phyloP scores from a whole-genome alignment of 1,140 invertebrate species.

The Drosophila erecta region DNA sequence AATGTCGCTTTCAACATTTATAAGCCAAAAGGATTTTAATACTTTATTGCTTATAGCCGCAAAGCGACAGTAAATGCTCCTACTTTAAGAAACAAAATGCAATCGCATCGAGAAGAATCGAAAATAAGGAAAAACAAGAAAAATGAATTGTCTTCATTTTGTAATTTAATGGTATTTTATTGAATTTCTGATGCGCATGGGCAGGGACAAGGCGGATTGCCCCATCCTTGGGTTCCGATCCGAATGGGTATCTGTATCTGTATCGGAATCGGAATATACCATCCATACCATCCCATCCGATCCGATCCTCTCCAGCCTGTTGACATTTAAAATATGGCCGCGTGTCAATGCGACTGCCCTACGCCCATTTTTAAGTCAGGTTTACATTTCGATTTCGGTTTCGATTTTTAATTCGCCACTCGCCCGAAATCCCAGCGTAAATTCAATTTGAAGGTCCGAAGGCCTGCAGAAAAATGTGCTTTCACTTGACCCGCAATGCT shows the following conservation, averaged over 20 bases:
- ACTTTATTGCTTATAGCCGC: conserved; percentile 80
- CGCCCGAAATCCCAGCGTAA: conserved; percentile 60
- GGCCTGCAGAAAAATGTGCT: conserved; percentile 62
- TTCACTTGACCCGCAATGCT: conserved; percentile 83
- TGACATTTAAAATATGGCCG: conserved; percentile 84
- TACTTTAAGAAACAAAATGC: conserved; percentile 72
- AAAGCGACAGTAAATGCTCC: conserved; percentile 82
- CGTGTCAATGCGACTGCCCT: conserved; percentile 81
- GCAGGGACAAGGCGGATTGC: conserved; percentile 53
- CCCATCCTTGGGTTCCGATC: conserved; percentile 60
- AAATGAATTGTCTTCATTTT: conserved; percentile 84
- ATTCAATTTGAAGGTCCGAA: conserved; percentile 78
- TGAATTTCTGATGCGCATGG: conserved; percentile 72
- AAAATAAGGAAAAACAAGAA: conserved; percentile 31
- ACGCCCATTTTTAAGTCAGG: conserved; percentile 82
- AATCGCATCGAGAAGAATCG: conserved; percentile 24
- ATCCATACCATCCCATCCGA: conserved; percentile 23
- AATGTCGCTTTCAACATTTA: conserved; percentile 71
- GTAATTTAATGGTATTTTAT: conserved; percentile 84
- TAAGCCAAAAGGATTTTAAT: conserved; percentile 66
- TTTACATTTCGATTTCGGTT: conserved; percentile 79
- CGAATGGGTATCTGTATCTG: neutral
- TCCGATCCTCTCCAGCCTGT: conserved; percentile 47
- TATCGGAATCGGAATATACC: neutral
- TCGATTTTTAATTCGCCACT: conserved; percentile 64